Evolutionary conservation across 2,888 invertebrate genomes (phyloP), one percentile per base, ranked within the genome.

Genomic region (Bugulina stolonifera): DNA sequence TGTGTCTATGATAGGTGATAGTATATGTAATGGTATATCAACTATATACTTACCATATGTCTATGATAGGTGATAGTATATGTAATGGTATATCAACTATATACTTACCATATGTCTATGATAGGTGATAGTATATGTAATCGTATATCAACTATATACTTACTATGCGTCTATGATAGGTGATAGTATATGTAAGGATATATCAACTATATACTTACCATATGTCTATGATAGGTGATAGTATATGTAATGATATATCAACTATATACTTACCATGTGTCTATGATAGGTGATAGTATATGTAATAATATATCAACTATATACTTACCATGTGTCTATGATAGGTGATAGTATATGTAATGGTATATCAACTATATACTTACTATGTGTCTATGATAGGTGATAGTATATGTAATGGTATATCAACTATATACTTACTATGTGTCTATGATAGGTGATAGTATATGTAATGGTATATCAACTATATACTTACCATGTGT

Each of bases 1-100:
- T 23, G 92, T 93, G 77, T 92, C 90, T 25, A 91, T 91, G 0
- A 96, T 89, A 69, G 88, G 86, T 0, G 97, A 96, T 72, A 97
- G 86, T 58, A 95, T 89, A 54, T 79, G 78, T 74, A 81, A 78
- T 25, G 95, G 91, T 79, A 96, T 89, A 73, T 89, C 88, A 77
- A 94, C 88, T 43, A 93, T n/a, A n/a, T n/a, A 69, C 71, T 73
- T 75, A 84, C 84, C 84, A 82, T 23, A 92, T 93, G 77, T 92
- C 90, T 25, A 91, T 91, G 0, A 96, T 89, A 69, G 88, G 86
- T 0, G 97, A 96, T 72, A 97, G 86, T 58, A 95, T 89, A 54
- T 79, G 78, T 74, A 81, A 78, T 25, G 95, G 91, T 79, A 96
- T 89, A 73, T 89, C 88, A 77, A 94, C 88, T 43, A 93, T n/a